Evolutionary conservation across 2,888 invertebrate species (phyloP), one percentile per base, ranked within the genome.

Genomic region (Nomada hirtipes): DNA sequence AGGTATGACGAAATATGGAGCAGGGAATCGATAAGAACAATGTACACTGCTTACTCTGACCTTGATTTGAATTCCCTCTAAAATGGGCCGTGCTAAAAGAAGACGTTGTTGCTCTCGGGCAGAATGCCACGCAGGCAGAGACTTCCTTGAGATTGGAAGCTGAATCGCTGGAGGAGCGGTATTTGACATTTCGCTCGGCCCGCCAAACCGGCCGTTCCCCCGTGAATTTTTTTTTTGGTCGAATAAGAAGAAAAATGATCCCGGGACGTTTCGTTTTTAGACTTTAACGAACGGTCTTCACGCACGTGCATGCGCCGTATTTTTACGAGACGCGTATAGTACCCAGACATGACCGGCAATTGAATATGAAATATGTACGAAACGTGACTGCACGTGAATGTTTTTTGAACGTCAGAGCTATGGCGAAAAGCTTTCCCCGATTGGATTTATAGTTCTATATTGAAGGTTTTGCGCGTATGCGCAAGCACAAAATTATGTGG

Each of bases 51-150:
- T 29, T 63, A 61, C 55, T 63, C 47, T 57, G 63, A 63, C 72
- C 76, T 60, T 73, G 77, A 77, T 77, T 77, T 67, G 65, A 73
- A 73, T 73, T 67, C 60, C 42, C 72, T 65, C 60, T 60, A 29
- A 67, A 77, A 77, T 61, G 67, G 53, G 67, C 73, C 53, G 73
- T 53, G 59, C 65, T 47, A 61, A 74, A 74, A 47, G 65, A 73
- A 77, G 77, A 67, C 73, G 73, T 52, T 42, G 77, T 44, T 52
- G 64, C 69, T 75, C 44, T 57, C 69, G 64, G 79, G 69, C 69
- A 65, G 76, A 76, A 60, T 76, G 76, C 76, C 76, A 79, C 64
- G 69, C 44, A 36, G 47, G 15, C 20, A 15, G 29, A 29, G 44
- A 70, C 76, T 79, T 79, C 76, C 64, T 70, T 29, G 36, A 70